phyloP scores from a whole-genome alignment of 2,113 vertebrate species.

The Reinhardtius hippoglossoides region DNA sequence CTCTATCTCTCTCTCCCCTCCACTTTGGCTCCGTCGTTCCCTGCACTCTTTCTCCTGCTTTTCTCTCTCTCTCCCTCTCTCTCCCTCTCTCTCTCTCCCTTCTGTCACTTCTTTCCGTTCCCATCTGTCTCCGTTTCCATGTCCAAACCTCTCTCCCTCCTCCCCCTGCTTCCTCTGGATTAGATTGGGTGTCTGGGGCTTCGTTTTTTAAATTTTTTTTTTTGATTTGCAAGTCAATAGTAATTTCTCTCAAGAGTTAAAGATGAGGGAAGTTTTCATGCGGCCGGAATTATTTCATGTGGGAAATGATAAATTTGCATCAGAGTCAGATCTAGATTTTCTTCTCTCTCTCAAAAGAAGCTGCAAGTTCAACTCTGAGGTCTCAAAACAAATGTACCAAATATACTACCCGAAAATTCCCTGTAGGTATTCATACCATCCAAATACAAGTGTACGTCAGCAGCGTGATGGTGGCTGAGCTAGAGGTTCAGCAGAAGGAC shows the following conservation, averaged over 20 bases:
- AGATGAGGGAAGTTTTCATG: conserved; percentile 71
- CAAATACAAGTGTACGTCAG: too few relatives aligned
- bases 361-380: conserved; percentile 14
- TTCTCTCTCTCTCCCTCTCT: conserved; percentile 20
- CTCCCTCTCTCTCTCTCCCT: conserved; percentile 38
- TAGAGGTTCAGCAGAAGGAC: too few relatives aligned
- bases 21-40: neutral
- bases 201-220: conserved; percentile 37
- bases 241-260: conserved; percentile 66
- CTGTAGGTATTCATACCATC: too few relatives aligned
- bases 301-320: conserved; percentile 69
- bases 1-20: neutral
- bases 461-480: too few relatives aligned
- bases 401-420: too few relatives aligned
- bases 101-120: conserved; percentile 65
- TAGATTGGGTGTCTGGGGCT: conserved; percentile 62
- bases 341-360: neutral
- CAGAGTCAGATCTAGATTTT: conserved; percentile 33
- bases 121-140: conserved; percentile 62
- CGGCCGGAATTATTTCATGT: conserved; percentile 57
- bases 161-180: conserved; percentile 41
- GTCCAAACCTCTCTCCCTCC: conserved; percentile 39
- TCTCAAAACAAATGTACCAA: conserved; percentile 8
- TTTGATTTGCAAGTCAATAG: conserved; percentile 79
- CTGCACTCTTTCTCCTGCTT: neutral